Evolutionary conservation across 2,113 vertebrate species (phyloP).

Genomic region (Cichladusa arquata): DNA sequence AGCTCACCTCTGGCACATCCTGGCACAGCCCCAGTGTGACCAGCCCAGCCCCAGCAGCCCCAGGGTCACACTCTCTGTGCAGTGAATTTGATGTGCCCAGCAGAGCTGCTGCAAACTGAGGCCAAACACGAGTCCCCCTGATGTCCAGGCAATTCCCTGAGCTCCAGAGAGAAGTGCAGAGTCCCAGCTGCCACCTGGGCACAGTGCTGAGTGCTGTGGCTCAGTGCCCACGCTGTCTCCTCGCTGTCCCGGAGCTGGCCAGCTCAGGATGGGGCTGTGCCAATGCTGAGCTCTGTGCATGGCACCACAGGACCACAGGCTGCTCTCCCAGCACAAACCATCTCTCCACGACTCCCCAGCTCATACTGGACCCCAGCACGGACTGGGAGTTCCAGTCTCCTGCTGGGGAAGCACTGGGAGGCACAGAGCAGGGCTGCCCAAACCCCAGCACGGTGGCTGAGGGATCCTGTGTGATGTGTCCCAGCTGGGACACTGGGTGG

Average conservation of each 20-base stretch:
- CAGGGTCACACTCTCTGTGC: accelerated
- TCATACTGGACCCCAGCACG: accelerated
- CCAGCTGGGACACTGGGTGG: neutral
- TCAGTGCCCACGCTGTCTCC: neutral
- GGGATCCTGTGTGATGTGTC: neutral
- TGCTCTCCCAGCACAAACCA: neutral
- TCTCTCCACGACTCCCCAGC: neutral
- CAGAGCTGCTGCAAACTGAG: neutral
- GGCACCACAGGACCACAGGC: accelerated
- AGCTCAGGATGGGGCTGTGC: neutral
- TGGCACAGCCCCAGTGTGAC: neutral
- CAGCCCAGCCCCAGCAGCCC: accelerated
- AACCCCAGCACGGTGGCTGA: neutral
- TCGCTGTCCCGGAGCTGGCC: neutral
- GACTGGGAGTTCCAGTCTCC: accelerated
- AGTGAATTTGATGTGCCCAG: accelerated
- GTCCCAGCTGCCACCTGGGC: neutral
- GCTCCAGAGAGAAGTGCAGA: neutral
- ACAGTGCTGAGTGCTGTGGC: accelerated
- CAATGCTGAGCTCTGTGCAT: accelerated
- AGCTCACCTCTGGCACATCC: neutral
- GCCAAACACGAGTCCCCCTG: accelerated
- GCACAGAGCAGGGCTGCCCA: neutral
- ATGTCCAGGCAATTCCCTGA: neutral
- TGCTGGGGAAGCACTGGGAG: neutral